Base-by-base conservation (phyloP, 1,140 invertebrate genomes). In the Cardiocondyla obscurior region DNA sequence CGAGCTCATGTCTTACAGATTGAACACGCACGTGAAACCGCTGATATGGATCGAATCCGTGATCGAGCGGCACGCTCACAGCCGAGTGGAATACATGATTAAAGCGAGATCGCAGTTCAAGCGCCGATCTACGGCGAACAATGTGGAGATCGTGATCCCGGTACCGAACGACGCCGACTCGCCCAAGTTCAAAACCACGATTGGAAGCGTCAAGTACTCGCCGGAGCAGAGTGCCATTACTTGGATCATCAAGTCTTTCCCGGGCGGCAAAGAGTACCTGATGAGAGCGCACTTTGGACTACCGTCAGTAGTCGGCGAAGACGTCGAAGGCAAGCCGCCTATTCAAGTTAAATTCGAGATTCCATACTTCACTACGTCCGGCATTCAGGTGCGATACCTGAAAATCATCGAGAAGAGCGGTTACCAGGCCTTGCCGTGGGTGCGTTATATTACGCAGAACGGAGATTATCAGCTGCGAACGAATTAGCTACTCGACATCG, bases 351-450 rank as follows among this genome's bases (percentile, higher is more conserved):
- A 99, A 94, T 99, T 99, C 95, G 99, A 99, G 95, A 99, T 99
- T 90, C 99, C 99, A 0, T 99, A 99, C 91, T 99, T 99, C 89
- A 99, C 99, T 0, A 99, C 99, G 57, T 99, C 99, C 25, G 99
- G 99, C 4, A 99, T 99, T 90, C 99, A 99, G 95, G 97, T 99
- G 4, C 96, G 99, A 46, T 99, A 99, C 93, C 95, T 99, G 84
- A 99, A 99, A 94, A 99, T 99, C 91, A 99, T 99, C 91, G 99
- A 99, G 91, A 99, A 99, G 94, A 99, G 98, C 94, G 99, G 99
- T 0, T 99, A 99, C 92, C 99, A 99, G 94, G 99, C 99, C 0
- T 91, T 99, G 64, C 99, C 99, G 0, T 99, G 99, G 99, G 99
- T 99, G 6, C 95, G 99, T 30, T 99, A 99, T 91, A 99, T 99